phyloP scores from a whole-genome alignment of 2,113 vertebrate species.

The Ochotona princeps region DNA sequence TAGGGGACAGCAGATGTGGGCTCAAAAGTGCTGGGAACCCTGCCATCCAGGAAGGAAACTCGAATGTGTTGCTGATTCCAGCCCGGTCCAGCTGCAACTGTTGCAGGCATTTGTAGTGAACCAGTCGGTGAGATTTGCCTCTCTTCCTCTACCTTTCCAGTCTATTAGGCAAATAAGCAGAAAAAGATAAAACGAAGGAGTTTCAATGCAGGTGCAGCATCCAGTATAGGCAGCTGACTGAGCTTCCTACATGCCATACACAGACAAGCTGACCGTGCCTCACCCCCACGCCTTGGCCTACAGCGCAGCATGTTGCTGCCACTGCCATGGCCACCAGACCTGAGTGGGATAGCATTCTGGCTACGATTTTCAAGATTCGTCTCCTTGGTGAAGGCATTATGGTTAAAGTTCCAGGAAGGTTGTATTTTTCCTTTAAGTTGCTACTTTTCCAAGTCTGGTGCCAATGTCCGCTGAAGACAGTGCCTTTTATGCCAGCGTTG shows the following conservation, averaged over 20 bases:
- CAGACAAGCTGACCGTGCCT: background rate
- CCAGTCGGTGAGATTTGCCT: no score
- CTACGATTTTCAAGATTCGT: conserved; percentile 66
- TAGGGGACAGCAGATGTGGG: no score
- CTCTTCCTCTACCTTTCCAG: no score
- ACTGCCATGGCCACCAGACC: background rate
- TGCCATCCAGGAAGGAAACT: no score
- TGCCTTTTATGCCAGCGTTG: conserved; percentile 72
- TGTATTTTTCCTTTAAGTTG: conserved; percentile 73
- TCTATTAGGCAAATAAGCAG: no score
- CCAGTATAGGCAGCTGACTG: rapidly evolving
- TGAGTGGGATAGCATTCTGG: conserved; percentile 34
- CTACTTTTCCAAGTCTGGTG: conserved; percentile 73
- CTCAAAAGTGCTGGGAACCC: no score
- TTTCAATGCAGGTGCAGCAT: background rate
- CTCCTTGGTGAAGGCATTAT: conserved; percentile 74
- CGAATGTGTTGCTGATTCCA: no score
- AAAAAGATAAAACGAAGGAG: no score
- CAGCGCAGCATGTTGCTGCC: background rate
- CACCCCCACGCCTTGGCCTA: conserved; percentile 41
- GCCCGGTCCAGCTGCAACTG: no score
- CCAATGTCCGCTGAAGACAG: conserved; percentile 74
- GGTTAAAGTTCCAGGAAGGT: conserved; percentile 73
- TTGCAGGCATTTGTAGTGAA: no score
- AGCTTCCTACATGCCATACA: background rate